Evolutionary conservation across 92 coral and sea anemone species (phyloP).

Genomic region (Hydrozoanthus gracilis): DNA sequence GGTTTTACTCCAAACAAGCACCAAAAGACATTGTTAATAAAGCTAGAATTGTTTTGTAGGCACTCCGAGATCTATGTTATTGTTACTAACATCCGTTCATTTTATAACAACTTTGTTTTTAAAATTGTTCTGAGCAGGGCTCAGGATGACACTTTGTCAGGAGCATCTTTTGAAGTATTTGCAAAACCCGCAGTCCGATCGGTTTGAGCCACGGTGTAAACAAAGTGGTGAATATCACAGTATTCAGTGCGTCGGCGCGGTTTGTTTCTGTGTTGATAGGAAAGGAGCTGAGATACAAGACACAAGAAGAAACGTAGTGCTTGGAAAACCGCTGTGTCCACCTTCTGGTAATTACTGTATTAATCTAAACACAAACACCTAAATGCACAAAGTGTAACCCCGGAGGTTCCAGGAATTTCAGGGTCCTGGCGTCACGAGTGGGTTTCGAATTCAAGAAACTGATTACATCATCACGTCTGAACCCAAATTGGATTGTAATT

Average conservation of each 20-base stretch:
- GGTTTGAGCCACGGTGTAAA: conserved; percentile 76
- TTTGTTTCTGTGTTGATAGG: conserved; percentile 79
- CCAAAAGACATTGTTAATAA: too few relatives aligned
- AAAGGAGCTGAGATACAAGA: conserved; percentile 72
- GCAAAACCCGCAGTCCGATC: conserved; percentile 56
- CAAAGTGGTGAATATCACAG: conserved; percentile 71
- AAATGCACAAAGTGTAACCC: not conserved
- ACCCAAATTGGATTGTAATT: too few relatives aligned
- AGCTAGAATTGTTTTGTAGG: too few relatives aligned
- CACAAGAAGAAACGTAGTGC: conserved; percentile 67
- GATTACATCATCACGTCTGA: too few relatives aligned
- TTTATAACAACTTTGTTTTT: not conserved
- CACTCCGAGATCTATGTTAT: not conserved
- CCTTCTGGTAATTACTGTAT: conserved; percentile 47
- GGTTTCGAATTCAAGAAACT: too few relatives aligned
- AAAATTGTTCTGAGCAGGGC: conserved; percentile 1
- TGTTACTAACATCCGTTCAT: not conserved
- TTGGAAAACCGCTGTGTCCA: conserved; percentile 71
- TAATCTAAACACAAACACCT: not conserved
- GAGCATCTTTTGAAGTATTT: conserved; percentile 68
- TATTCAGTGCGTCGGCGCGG: conserved; percentile 71
- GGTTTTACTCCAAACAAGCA: too few relatives aligned
- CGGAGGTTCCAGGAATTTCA: not conserved
- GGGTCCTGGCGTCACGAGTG: too few relatives aligned
- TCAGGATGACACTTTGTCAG: conserved; percentile 73